Base-by-base conservation (phyloP, 2,113 vertebrate species). In the Pollachius pollachius region DNA sequence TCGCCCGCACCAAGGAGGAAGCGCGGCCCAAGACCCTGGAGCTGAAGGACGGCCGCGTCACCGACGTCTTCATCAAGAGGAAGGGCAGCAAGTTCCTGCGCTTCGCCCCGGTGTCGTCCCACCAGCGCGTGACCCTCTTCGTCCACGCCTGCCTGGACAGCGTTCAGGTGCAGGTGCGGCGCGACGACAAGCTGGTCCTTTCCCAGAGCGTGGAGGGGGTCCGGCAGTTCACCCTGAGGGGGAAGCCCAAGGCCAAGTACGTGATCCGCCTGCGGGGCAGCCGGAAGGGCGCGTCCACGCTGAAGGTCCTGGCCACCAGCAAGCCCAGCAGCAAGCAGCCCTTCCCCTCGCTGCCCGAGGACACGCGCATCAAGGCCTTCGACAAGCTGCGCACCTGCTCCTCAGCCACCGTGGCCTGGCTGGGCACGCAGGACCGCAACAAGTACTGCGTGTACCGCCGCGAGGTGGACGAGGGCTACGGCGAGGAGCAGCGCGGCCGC, bases 381-480 rank as follows among this genome's bases (percentile, higher is more conserved):
- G 96, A 99, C 91, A 98, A 95, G 76, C 94, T 99, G 62, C 97
- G 97, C 68, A 97, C 96, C 0, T 99, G 97, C 64, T 92, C 94
- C 41, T 98, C 97, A 0, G 95, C 90, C 84, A 99, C 97, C 0
- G 94, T 99, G 81, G 97, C 97, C 0, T 99, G 97, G 97, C 91
- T 99, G 27, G 97, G 97, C 81, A 99, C 96, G 0, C 96, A 97
- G 84, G 96, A 99, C 73, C 94, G 97, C 83, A 98, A 97, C 88
- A 99, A 99, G 77, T 99, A 94, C 86, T 99, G 97, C 87, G 93
- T 99, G 79, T 99, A 99, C 83, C 95, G 90, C 74, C 95, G 91
- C 61, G 96, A 98, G 77, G 96, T 99, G 64, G 92, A 92, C 0
- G 94, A 94, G 17, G 88, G 84, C 63, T 96, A 96, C 52, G 93